Percentiles rank a stretch among this genome's conserved stretches.
phyloP scores from a whole-genome alignment of 2,113 vertebrate genomes.

The Peromyscus polionotus region DNA sequence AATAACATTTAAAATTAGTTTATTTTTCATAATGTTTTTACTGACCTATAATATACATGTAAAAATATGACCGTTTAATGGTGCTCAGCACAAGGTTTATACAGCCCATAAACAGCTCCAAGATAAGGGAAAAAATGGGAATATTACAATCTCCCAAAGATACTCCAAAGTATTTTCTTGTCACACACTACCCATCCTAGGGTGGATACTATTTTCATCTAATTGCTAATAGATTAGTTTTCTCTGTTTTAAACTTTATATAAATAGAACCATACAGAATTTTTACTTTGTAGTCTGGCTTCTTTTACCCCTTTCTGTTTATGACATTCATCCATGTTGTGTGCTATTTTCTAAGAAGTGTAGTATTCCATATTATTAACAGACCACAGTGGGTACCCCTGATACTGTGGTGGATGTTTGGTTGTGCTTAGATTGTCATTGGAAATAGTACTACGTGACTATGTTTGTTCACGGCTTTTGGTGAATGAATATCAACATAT shows the following conservation, averaged over 20 bases:
- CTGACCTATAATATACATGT: background rate
- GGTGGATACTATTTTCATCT: background rate
- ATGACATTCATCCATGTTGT: background rate
- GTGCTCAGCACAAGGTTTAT: background rate
- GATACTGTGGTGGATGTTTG: background rate
- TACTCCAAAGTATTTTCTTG: background rate
- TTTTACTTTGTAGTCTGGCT: background rate
- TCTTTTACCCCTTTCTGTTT: background rate
- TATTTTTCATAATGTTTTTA: constrained; percentile 16
- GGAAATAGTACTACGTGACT: background rate
- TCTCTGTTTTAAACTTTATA: background rate
- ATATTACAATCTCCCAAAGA: background rate
- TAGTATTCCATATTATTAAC: background rate
- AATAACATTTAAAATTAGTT: background rate
- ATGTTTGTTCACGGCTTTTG: background rate
- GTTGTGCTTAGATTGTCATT: background rate
- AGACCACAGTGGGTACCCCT: background rate
- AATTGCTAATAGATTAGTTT: background rate
- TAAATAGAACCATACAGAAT: background rate
- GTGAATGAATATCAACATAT: background rate
- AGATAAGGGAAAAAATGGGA: background rate
- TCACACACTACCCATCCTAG: background rate
- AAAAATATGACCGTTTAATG: background rate
- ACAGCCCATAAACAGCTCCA: background rate
- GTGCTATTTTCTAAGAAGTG: background rate